Base-by-base conservation (phyloP, 2,888 invertebrate species). In the Ephialtes manifestator region DNA sequence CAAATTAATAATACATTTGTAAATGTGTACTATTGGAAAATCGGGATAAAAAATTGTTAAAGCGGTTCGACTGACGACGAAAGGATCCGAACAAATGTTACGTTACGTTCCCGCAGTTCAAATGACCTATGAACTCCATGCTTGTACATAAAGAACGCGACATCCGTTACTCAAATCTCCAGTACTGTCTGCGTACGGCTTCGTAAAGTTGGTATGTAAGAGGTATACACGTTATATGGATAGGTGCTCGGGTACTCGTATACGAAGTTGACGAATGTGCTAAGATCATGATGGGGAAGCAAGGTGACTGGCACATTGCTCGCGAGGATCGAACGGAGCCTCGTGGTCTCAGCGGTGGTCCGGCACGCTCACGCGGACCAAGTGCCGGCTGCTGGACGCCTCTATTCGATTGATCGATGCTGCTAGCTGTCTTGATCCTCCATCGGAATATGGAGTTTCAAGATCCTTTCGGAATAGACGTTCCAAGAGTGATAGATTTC, bases 391-490 rank as follows among this genome's bases (percentile, higher is more conserved):
- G 67, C 77, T 53, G 72, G 55, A 85, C 77, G 79, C 82, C 83
- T 83, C 63, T 85, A 71, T 48, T 67, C 85, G 76, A 85, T 85
- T 74, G 80, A 85, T 85, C 85, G 85, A 85, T 83, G 76, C 76
- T 83, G 43, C 70, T 75, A 75, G 74, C 75, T 43, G 65, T 3
- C 53, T 75, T 70, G n/a, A 46, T 74, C 78, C 48, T 79, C 63
- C 46, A 24, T 24, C 18, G 15, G 28, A 48, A 10, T n/a, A 68
- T 68, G 15, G 48, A 68, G 46, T 48, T 28, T 48, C 46, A 10
- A 48, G 28, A 90, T 89, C 89, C 89, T 87, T 87, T 86, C 85
- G 87, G 88, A 90, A 87, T 89, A 87, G 18, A 18, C 65, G 39
- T 39, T 11, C 20, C 10, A 39, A 39, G 20, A 39, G 43, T 65